Percentiles rank a stretch among this genome's conserved stretches.
Conservation (phyloP, 2,888 invertebrate genomes). For the Caenorhabditis zanzibari region DNA sequence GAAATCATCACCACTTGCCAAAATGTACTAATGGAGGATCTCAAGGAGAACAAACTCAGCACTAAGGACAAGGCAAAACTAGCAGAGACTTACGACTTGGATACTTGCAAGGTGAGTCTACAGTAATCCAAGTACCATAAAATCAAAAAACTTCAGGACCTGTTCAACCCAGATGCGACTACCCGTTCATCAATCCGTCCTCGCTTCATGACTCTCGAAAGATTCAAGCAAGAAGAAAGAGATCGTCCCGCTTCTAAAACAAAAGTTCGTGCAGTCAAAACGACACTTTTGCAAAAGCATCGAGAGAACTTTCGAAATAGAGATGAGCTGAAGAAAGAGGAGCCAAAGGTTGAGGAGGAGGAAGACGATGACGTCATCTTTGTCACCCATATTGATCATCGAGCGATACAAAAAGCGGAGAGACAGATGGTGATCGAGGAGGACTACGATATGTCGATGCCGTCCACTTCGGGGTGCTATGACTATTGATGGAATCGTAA, state of each 20-base stretch:
- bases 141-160: conserved; percentile 13
- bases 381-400: not conserved
- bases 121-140: too few species aligned
- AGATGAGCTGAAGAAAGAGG: not conserved
- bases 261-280: not conserved
- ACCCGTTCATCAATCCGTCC: not conserved
- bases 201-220: conserved; percentile 36
- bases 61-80: conserved; percentile 31
- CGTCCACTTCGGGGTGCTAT: conserved; percentile 29
- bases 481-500: not conserved
- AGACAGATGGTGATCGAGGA: conserved; percentile 20
- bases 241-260: not conserved
- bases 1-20: conserved; percentile 32
- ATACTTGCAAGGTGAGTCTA: conserved; percentile 21
- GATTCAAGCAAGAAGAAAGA: not conserved
- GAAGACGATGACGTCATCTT: conserved; percentile 38
- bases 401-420: not conserved
- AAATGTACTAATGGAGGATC: conserved; percentile 37
- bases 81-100: conserved; percentile 21
- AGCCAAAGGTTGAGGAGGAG: not conserved
- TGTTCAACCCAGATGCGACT: conserved; percentile 14
- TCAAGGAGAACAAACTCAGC: conserved; percentile 36
- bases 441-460: conserved; percentile 17
- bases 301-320: not conserved
- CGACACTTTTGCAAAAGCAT: not conserved